Conservation (phyloP, 2,113 vertebrate genomes). For the Perccottus glenii region DNA sequence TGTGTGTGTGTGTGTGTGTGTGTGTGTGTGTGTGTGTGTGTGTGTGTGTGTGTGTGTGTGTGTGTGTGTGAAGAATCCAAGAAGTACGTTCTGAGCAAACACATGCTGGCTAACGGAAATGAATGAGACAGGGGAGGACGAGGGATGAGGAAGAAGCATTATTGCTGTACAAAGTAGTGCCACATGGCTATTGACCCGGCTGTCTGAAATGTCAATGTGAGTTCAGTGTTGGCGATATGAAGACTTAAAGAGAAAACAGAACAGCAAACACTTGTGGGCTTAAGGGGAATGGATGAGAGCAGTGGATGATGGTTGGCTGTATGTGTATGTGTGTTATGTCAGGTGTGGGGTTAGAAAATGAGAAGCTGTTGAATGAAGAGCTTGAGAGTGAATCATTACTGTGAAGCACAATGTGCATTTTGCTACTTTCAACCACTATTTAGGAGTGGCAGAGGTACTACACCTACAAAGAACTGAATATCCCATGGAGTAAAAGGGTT, state of each 20-base stretch:
- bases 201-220: constrained; percentile 49
- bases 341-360: constrained; percentile 7
- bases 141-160: constrained; percentile 18
- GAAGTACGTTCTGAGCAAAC: constrained; percentile 25
- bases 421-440: constrained; percentile 13
- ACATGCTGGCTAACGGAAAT: constrained; percentile 12
- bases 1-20: too few species aligned
- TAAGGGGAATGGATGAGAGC: constrained; percentile 24
- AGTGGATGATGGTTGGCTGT: constrained; percentile 5
- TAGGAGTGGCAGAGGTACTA: neutral
- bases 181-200: constrained; percentile 47
- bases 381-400: constrained; percentile 26
- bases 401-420: constrained; percentile 3
- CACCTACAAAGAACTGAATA: neutral
- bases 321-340: constrained; percentile 3
- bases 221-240: constrained; percentile 37
- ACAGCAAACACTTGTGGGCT: constrained; percentile 40
- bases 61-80: constrained; percentile 15
- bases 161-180: constrained; percentile 39
- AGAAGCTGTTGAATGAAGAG: constrained; percentile 43
- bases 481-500: too few species aligned
- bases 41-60: too few species aligned
- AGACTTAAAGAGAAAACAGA: constrained; percentile 48
- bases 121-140: constrained; percentile 20
- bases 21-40: too few species aligned